phyloP scores from a whole-genome alignment of 2,888 invertebrate genomes.

The Cheilosia impressa region DNA sequence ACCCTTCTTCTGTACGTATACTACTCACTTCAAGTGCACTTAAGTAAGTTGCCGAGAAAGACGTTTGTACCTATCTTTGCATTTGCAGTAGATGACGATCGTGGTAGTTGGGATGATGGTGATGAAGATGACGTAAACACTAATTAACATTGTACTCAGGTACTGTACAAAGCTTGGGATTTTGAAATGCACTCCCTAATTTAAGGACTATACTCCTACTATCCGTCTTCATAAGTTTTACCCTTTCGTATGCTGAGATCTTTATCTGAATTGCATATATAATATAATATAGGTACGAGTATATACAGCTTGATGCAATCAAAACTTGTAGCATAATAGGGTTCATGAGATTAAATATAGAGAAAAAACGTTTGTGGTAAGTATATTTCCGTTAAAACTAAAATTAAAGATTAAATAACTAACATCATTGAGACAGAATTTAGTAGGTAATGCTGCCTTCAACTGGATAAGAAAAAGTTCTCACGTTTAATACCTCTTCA shows the following conservation, averaged over 20 bases:
- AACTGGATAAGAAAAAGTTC: no score
- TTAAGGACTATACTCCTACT: conserved; percentile 1
- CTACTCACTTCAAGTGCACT: conserved; percentile 2
- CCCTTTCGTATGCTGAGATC: neutral
- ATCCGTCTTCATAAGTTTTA: conserved; percentile 3
- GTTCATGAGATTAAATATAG: no score
- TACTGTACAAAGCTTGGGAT: conserved; percentile 14
- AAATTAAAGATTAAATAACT: no score
- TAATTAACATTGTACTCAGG: conserved; percentile 28
- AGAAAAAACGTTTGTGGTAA: no score
- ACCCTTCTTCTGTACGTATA: neutral
- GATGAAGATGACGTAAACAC: conserved; percentile 33
- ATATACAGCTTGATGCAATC: no score
- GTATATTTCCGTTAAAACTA: no score
- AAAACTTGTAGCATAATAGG: no score
- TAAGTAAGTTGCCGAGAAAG: neutral
- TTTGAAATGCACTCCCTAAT: conserved; percentile 34
- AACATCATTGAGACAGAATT: no score
- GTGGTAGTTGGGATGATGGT: conserved; percentile 22
- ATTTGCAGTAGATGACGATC: neutral
- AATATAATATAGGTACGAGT: no score
- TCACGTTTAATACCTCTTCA: neutral
- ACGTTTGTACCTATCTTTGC: conserved; percentile 2
- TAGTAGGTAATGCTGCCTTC: no score
- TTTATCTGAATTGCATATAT: no score